These are phyloP conservation scores for Palythoa heliodiscus DNA, from an alignment of 92 coral and sea anemone genomes.

Conservation along the genomic window DNA sequence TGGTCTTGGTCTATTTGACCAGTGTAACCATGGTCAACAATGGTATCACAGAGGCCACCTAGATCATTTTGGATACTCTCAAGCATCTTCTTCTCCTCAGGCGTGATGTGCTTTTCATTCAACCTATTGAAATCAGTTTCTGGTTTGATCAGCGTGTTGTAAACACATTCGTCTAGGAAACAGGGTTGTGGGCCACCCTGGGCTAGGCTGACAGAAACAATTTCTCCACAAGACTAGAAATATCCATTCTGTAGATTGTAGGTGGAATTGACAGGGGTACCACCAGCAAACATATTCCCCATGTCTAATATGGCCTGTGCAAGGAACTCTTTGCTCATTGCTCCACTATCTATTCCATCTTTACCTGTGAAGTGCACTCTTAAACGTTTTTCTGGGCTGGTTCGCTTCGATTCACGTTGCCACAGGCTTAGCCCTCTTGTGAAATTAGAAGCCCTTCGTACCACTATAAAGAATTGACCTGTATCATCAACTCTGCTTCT, in stretches of 20 bases:
- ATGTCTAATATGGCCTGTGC: slow-evolving; percentile 7
- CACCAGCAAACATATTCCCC: slow-evolving; percentile 62
- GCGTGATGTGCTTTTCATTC: background rate
- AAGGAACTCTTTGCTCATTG: background rate
- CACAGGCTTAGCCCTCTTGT: slow-evolving; percentile 6
- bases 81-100: background rate
- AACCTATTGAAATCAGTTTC: background rate
- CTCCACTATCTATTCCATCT: background rate
- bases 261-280: slow-evolving; percentile 59
- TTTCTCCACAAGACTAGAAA: slow-evolving; percentile 62
- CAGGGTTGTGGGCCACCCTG: slow-evolving; percentile 72
- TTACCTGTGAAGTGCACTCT: background rate
- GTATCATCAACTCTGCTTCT: background rate
- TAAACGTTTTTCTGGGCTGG: background rate
- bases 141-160: slow-evolving; percentile 1
- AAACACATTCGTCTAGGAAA: slow-evolving; percentile 59
- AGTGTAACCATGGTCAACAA: background rate
- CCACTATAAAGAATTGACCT: slow-evolving; percentile 27
- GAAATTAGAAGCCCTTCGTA: slow-evolving; percentile 13
- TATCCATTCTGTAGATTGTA: slow-evolving; percentile 60
- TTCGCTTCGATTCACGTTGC: background rate
- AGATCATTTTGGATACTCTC: background rate
- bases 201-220: slow-evolving; percentile 57
- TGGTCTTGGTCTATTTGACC: background rate
- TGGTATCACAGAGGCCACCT: background rate